Conservation (phyloP, 2,888 invertebrate genomes). For the Drosophila neotestacea region DNA sequence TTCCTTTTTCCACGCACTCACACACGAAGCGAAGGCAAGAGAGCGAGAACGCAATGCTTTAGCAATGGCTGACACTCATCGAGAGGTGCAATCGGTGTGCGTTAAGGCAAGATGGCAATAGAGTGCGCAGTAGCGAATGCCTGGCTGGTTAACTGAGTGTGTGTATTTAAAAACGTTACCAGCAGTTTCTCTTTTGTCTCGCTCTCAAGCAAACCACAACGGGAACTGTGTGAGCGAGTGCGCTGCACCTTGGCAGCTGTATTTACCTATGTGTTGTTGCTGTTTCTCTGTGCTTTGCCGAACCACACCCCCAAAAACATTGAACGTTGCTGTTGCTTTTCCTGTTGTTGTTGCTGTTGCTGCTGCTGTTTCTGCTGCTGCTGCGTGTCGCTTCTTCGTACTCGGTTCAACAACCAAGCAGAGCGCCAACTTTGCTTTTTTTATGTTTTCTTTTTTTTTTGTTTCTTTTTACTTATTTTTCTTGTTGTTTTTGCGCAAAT, state of each 20-base stretch:
- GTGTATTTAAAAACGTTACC: slow-evolving; percentile 28
- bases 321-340: slow-evolving; percentile 30
- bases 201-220: slow-evolving; percentile 11
- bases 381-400: slow-evolving; percentile 54
- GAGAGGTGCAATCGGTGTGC: too few relatives aligned
- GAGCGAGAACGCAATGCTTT: slow-evolving; percentile 53
- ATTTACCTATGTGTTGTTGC: slow-evolving; percentile 77
- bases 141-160: slow-evolving; percentile 47
- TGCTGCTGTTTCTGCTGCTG: slow-evolving; percentile 13
- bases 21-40: not conserved
- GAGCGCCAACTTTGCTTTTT: slow-evolving; percentile 45
- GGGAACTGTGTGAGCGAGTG: slow-evolving; percentile 44
- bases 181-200: slow-evolving; percentile 8
- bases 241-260: slow-evolving; percentile 60
- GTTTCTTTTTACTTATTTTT: slow-evolving; percentile 14
- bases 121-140: slow-evolving; percentile 16
- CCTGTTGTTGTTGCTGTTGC: slow-evolving; percentile 6
- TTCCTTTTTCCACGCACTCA: slow-evolving; percentile 42
- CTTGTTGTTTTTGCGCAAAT: slow-evolving; percentile 53
- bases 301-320: slow-evolving; percentile 75
- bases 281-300: slow-evolving; percentile 41
- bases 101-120: slow-evolving; percentile 30
- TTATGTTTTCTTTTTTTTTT: slow-evolving; percentile 22
- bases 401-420: slow-evolving; percentile 58
- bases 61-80: slow-evolving; percentile 69